Evolutionary conservation across 2,888 invertebrate species (phyloP).

Genomic region (Heliconius sara): DNA sequence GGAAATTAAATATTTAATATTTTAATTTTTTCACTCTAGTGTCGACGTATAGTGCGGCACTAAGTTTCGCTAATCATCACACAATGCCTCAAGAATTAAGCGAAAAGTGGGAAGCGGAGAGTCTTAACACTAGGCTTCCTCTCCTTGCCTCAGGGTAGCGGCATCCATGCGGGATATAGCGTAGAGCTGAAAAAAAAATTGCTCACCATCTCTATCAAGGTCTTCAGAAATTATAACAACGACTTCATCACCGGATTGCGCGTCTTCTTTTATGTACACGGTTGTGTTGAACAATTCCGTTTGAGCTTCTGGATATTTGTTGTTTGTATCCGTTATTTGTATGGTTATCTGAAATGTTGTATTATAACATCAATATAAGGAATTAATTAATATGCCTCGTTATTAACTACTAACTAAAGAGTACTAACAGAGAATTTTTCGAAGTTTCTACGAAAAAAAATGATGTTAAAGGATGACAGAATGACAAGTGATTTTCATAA

Average conservation of each 20-base stretch:
- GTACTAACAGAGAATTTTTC: no score
- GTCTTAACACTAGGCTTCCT: background rate
- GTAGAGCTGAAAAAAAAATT: background rate
- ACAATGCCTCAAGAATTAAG: background rate
- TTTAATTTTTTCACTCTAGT: background rate
- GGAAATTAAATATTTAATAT: no score
- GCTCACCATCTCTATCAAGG: constrained; percentile 84
- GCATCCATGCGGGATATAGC: background rate
- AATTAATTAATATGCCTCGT: background rate
- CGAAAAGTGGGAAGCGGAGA: background rate
- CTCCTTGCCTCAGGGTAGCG: background rate
- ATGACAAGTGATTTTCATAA: no score
- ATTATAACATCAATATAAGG: background rate
- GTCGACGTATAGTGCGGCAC: background rate
- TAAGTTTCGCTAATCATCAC: background rate
- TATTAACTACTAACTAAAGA: no score
- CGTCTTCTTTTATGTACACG: constrained; percentile 80
- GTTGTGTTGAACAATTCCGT: constrained; percentile 59
- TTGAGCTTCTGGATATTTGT: constrained; percentile 78
- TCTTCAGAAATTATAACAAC: constrained; percentile 74
- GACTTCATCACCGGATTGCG: constrained; percentile 67
- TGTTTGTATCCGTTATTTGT: constrained; percentile 85
- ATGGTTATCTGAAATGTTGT: constrained; percentile 78
- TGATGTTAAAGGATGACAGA: no score
- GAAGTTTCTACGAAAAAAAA: no score